Base-by-base conservation (phyloP, 1,140 invertebrate species). In the Macrotrachela quadricornifera region DNA sequence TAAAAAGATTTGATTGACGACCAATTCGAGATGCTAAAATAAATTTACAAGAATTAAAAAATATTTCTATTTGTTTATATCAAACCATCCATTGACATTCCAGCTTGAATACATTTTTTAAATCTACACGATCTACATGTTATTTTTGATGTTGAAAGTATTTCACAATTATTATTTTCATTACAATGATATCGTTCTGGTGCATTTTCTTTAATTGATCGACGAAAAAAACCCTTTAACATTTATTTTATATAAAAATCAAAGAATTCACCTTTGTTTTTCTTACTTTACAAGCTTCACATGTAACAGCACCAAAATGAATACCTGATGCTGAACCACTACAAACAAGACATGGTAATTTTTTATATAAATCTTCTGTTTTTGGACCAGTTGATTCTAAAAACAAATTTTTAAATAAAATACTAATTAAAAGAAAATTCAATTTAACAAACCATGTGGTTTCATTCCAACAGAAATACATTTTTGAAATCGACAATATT, bases 381-480 rank as follows among this genome's bases (percentile, higher is more conserved):
- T 48, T 53, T 4, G 30, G 17, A 18, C n/a, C 18, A 46, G 37
- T 13, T 3, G 11, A 41, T 13, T 41, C 11, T 13, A 41, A 3
- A 40, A 47, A 52, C 1, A 39, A 46, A 37, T 10, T 51, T 43
- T 49, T 8, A 13, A 41, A 46, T 17, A 18, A 40, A 39, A 18
- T 39, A 9, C 21, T 30, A 8, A 30, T 30, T 30, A 30, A 30
- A 30, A 30, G 8, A 30, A 4, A 30, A 30, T 4, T 4, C 21
- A 44, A 44, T 15, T 18, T 21, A 30, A 18, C 14, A 17, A 40
- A 53, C 45, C 51, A 47, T 96, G 90, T 78, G 86, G 79, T 71
- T 90, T 76, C 91, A 97, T 97, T 71, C 91, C 91, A 82, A 91
- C 91, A 75, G 95, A 95, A 71, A 97, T 80, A 76, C 91, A 97